Percentiles rank a stretch among this genome's conserved stretches.
phyloP scores from a whole-genome alignment of 2,797 vertebrate species.

The Chanos chanos region DNA sequence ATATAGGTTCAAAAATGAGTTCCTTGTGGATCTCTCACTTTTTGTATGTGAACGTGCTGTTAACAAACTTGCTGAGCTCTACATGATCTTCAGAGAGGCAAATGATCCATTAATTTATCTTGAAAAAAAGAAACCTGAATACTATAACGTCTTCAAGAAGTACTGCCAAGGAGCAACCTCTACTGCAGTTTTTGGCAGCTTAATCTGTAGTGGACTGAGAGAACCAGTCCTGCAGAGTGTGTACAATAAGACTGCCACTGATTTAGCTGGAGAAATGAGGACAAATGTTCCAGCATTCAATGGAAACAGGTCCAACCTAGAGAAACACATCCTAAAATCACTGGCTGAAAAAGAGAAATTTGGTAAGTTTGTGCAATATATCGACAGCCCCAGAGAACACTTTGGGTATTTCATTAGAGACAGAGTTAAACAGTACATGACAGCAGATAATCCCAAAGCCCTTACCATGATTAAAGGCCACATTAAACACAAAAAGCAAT shows the following conservation, averaged over 20 bases:
- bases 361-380: slow-evolving; percentile 32
- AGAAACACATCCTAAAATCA: slow-evolving; percentile 55
- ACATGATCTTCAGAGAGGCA: slow-evolving; percentile 20
- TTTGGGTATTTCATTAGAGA: slow-evolving; percentile 40
- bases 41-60: slow-evolving; percentile 22
- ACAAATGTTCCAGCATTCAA: slow-evolving; percentile 37
- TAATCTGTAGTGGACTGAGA: slow-evolving; percentile 54
- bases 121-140: slow-evolving; percentile 51
- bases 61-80: slow-evolving; percentile 36
- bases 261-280: slow-evolving; percentile 42
- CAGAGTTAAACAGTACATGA: slow-evolving; percentile 10
- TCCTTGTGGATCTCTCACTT: slow-evolving; percentile 16
- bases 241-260: slow-evolving; percentile 26
- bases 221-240: slow-evolving; percentile 23
- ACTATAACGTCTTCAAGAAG: slow-evolving; percentile 55
- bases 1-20: slow-evolving; percentile 7
- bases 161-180: slow-evolving; percentile 55
- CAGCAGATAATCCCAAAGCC: no score
- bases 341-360: slow-evolving; percentile 57
- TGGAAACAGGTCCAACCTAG: slow-evolving; percentile 53
- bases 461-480: slow-evolving; percentile 23
- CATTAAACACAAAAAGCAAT: slow-evolving; percentile 25
- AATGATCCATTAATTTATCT: slow-evolving; percentile 52
- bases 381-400: background rate
- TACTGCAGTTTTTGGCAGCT: slow-evolving; percentile 43